Base-by-base conservation (phyloP, 1,140 invertebrate genomes). In the Euwallacea fornicatus region DNA sequence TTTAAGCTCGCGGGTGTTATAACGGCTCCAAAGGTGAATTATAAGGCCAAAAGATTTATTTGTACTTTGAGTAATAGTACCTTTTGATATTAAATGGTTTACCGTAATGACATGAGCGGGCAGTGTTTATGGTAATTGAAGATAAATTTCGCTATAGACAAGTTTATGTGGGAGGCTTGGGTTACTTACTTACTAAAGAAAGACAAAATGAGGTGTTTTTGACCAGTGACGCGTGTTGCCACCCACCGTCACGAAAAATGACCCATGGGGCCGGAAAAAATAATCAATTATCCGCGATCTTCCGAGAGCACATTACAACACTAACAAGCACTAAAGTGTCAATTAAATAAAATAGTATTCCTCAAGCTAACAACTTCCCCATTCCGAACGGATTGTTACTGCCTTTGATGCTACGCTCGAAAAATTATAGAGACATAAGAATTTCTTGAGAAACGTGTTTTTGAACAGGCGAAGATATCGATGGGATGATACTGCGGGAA, bases 291-390 rank as follows among this genome's bases (percentile, higher is more conserved):
- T 33, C 21, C 21, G 4, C 21, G 21, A 61, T 61, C 53, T 69
- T 69, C 67, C 44, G 13, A 69, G 67, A 68, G 16, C 58, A 58
- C 58, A 69, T 69, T 69, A 69, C 67, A 61, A 63, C 11, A 53
- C 67, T 69, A 69, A 69, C 67, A 69, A 69, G 67, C 59, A 55
- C 67, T 53, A 55, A 69, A 69, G 67, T 69, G 67, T 69, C 67
- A 69, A 69, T 69, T 33, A 33, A 33, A 33, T 33, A 33, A 33
- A 33, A 33, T 33, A 33, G 60, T 43, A 71, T 64, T 71, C 46
- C 15, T 71, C 41, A 16, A 64, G 60, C 50, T 71, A 71, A 71
- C 69, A 64, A 71, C 69, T 71, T 71, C 69, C 69, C 69, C 69
- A 71, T 71, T 71, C 69, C 62, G 16, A 55, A 11, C 53, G 61